phyloP scores from a whole-genome alignment of 1,140 invertebrate genomes.

The Tetranychus urticae region DNA sequence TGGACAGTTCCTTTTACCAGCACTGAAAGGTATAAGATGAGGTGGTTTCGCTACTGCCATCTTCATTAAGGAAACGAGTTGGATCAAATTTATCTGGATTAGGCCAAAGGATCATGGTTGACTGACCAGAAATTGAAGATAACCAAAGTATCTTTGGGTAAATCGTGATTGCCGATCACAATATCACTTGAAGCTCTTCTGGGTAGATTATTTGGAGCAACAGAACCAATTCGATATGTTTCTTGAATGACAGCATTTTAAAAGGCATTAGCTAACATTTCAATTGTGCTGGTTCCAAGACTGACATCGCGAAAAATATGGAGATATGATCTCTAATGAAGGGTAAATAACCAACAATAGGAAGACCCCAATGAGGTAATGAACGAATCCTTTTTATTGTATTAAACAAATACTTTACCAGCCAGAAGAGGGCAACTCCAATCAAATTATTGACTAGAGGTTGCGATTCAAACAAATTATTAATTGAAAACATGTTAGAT shows the following conservation, averaged over 20 bases:
- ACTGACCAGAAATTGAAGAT: constrained; percentile 38
- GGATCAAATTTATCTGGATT: constrained; percentile 43
- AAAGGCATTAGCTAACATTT: constrained; percentile 8
- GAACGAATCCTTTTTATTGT: too few species aligned
- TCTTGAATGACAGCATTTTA: constrained; percentile 15
- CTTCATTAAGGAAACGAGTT: constrained; percentile 29
- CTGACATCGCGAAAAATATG: constrained; percentile 41
- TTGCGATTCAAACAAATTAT: too few species aligned
- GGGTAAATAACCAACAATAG: too few species aligned
- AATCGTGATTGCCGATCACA: background rate
- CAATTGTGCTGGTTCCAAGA: constrained; percentile 13
- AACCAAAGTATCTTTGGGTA: constrained; percentile 21
- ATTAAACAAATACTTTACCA: too few species aligned
- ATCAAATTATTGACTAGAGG: too few species aligned
- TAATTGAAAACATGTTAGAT: too few species aligned
- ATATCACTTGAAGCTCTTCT: background rate
- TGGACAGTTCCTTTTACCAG: constrained; percentile 55
- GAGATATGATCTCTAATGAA: constrained; percentile 15
- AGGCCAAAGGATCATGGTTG: constrained; percentile 40
- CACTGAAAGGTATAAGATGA: constrained; percentile 17
- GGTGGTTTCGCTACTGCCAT: constrained; percentile 13
- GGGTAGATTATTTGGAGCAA: constrained; percentile 9
- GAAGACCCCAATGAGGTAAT: too few species aligned
- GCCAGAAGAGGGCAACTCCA: too few species aligned
- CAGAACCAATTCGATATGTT: constrained; percentile 11